Evolutionary conservation across 1,140 invertebrate genomes (phyloP), one percentile per base, ranked within the genome.

Genomic region (Zaprionus tsacasi): DNA sequence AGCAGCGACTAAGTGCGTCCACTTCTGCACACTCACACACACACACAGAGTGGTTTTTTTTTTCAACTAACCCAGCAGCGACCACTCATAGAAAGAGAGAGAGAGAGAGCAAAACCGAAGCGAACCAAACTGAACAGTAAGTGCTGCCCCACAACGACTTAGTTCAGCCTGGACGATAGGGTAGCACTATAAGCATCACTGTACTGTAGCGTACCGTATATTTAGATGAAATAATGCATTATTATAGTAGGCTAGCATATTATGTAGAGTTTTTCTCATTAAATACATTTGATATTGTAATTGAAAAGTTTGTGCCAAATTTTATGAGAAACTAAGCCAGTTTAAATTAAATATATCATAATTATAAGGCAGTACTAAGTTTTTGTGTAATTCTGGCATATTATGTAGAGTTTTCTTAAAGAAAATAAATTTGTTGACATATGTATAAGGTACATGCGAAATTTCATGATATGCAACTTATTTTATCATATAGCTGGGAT

Each of bases 51-150:
- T 68, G 17, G 21, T 21, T 83, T 87, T 80, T 89, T 74, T 78
- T 78, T 35, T 83, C 78, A 78, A 77, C 77, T 78, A 83, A 80
- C 78, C 69, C 54, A 79, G 70, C 54, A 82, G 70, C 78, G 59
- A 76, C 82, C 83, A 82, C 79, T 82, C 69, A 70, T 25, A 50
- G 59, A 27, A 45, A 50, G 38, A 36, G 43, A 70, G 33, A 50
- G 59, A 27, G 55, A 50, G 36, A 48, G 43, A 70, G 43, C 60
- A 15, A 15, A 70, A 50, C 13, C 50, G 13, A 52, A 36, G 25
- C 27, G 11, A 61, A 70, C 58, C 48, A 17, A 65, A 70, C 56
- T 45, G 40, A 45, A 8, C n/a, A 6, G 40, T 45, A 71, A 76
- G 65, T 43, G 60, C 68, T 25, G 4, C 13, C 33, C 8, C 30